Evolutionary conservation across 2,797 vertebrate species (phyloP).

Genomic region (Falco concolor): DNA sequence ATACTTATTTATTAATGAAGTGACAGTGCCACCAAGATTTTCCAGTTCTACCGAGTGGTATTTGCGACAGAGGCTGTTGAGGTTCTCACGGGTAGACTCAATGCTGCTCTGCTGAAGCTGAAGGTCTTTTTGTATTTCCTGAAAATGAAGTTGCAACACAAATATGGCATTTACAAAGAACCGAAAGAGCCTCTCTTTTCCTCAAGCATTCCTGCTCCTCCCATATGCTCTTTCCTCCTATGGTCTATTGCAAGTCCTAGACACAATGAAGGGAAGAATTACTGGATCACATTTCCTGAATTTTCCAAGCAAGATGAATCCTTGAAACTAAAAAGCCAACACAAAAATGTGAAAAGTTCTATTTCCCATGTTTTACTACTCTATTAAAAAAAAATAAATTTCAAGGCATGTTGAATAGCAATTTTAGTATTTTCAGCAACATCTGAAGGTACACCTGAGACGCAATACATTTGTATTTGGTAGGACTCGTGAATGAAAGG

Average conservation of each 20-base stretch:
- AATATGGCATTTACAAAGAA: background rate
- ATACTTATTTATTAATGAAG: conserved; percentile 83
- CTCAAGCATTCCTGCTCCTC: background rate
- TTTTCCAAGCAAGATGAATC: background rate
- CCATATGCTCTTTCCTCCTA: background rate
- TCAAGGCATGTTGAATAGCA: background rate
- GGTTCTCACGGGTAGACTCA: conserved; percentile 81
- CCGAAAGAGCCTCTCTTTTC: background rate
- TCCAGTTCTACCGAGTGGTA: conserved; percentile 87
- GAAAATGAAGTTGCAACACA: background rate
- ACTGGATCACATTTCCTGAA: background rate
- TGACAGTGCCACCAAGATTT: conserved; percentile 81
- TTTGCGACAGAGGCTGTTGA: conserved; percentile 86
- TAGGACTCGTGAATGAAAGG: background rate
- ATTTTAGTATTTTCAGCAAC: background rate
- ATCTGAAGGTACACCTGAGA: background rate
- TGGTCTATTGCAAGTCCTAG: background rate
- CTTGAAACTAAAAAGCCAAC: background rate
- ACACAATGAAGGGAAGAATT: background rate
- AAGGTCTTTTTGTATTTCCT: conserved; percentile 87
- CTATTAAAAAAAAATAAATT: background rate
- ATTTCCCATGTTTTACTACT: background rate
- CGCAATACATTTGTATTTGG: background rate
- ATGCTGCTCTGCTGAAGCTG: conserved; percentile 84
- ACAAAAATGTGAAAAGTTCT: background rate